Percentiles rank a stretch among this genome's conserved stretches.
phyloP scores from a whole-genome alignment of 1,140 invertebrate genomes.

The Aleiodes sp. region DNA sequence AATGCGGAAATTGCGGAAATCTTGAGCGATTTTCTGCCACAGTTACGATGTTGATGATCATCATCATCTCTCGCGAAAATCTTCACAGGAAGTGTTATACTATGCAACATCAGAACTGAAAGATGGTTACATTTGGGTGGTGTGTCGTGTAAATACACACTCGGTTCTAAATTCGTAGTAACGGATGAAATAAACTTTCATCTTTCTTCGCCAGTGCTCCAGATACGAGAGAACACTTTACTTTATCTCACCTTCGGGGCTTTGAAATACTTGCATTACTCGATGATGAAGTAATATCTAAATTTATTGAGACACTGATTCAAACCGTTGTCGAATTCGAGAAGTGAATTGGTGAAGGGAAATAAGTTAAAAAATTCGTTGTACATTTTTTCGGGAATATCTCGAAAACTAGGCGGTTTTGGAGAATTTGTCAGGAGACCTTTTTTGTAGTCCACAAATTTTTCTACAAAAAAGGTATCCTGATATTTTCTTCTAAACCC shows the following conservation, averaged over 20 bases:
- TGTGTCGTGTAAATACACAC: constrained; percentile 11
- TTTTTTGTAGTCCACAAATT: no score
- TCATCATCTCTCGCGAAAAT: neutral
- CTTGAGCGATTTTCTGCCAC: no score
- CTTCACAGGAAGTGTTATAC: neutral
- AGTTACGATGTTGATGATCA: neutral
- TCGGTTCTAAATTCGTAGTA: constrained; percentile 2
- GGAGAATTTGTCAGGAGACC: no score
- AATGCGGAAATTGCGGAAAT: no score
- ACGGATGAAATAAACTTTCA: constrained; percentile 9
- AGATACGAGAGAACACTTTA: neutral
- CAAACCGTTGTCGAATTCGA: no score
- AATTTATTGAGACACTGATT: neutral
- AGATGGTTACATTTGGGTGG: neutral
- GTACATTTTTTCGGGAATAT: no score
- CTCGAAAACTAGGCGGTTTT: no score
- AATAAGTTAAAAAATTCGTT: no score
- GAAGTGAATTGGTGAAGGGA: no score
- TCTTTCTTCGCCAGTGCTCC: neutral
- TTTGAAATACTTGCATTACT: neutral
- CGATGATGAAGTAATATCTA: neutral
- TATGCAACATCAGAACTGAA: neutral
- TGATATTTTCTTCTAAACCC: no score
- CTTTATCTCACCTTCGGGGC: neutral
- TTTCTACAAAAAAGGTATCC: no score